phyloP scores from a whole-genome alignment of 2,113 vertebrate genomes.

The Alces alces region DNA sequence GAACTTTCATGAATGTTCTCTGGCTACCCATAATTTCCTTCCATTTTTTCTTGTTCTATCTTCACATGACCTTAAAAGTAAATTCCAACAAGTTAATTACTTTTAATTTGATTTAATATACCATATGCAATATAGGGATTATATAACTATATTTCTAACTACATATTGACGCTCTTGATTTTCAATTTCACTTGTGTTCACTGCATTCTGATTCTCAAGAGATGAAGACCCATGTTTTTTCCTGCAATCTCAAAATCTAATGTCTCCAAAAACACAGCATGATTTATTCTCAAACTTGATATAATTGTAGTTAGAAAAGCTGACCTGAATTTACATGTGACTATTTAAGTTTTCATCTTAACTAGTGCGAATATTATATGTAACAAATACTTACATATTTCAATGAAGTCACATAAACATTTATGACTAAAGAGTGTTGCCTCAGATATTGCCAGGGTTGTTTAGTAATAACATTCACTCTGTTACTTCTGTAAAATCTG shows the following conservation, averaged over 20 bases:
- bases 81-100: background rate
- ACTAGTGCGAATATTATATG: background rate
- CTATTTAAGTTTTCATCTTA: background rate
- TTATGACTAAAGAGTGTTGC: background rate
- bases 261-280: background rate
- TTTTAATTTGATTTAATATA: background rate
- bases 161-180: background rate
- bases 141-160: background rate
- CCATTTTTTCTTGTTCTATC: background rate
- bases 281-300: background rate
- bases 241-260: background rate
- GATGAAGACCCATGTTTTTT: background rate
- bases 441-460: background rate
- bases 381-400: background rate
- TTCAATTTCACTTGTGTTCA: background rate
- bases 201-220: background rate
- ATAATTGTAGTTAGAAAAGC: background rate
- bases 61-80: background rate
- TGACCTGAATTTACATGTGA: background rate
- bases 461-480: background rate
- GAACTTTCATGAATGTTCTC: background rate
- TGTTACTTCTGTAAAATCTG: background rate
- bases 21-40: background rate
- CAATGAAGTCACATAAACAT: background rate
- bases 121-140: background rate